A percentile compares a stretch with the other conserved stretches of the same genome.
phyloP scores from a whole-genome alignment of 2,888 invertebrate genomes.

The Metellina segmentata region DNA sequence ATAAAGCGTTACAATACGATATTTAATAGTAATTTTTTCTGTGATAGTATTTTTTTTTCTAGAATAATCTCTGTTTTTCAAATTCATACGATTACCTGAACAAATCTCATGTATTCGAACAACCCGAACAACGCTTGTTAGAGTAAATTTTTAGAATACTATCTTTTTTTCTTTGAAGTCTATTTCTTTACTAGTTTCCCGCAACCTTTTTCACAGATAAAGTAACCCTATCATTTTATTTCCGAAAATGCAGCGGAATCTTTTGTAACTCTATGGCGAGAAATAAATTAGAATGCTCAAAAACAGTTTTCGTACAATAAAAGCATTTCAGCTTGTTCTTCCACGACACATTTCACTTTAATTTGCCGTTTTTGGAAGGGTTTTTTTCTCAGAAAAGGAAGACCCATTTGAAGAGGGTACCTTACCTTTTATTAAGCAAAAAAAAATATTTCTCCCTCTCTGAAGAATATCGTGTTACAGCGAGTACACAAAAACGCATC shows the following conservation, averaged over 20 bases:
- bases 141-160: no score
- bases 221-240: background rate
- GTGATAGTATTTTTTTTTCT: no score
- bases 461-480: conserved; percentile 1
- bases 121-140: no score
- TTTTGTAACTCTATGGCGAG: background rate
- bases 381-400: background rate
- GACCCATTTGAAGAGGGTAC: background rate
- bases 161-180: background rate
- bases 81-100: no score
- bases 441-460: background rate
- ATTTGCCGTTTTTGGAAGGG: background rate
- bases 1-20: no score
- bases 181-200: background rate
- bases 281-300: conserved; percentile 19
- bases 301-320: conserved; percentile 14
- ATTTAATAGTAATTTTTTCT: no score
- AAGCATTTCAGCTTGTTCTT: background rate
- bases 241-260: background rate
- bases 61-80: no score
- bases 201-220: background rate
- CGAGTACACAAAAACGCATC: conserved; percentile 13
- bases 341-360: background rate
- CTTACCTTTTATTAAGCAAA: conserved; percentile 1
- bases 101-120: no score